These are phyloP conservation scores for Forbesichthys papilliferus DNA, from an alignment of 2,113 vertebrate genomes.

Conservation along the genomic window DNA sequence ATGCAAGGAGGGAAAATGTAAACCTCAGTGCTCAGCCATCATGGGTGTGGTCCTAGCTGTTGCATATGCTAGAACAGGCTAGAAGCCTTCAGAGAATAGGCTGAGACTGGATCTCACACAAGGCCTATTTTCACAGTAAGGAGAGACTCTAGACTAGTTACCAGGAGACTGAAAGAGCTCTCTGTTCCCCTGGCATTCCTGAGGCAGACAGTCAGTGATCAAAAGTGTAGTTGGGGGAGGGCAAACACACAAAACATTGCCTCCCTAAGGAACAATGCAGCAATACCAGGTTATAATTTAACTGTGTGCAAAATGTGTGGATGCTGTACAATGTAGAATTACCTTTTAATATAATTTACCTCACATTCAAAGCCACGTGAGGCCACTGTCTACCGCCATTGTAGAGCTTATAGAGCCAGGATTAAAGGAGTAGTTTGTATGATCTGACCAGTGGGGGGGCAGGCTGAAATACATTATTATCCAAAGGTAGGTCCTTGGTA, in stretches of 20 bases:
- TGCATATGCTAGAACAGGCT: conserved; percentile 23
- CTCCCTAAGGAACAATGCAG: conserved; percentile 10
- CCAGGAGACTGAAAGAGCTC: conserved; percentile 79
- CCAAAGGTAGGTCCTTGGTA: too few relatives aligned
- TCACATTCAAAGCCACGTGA: too few relatives aligned
- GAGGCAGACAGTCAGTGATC: conserved; percentile 45
- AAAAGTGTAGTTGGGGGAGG: conserved; percentile 33
- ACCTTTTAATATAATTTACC: not conserved
- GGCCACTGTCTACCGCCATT: too few relatives aligned
- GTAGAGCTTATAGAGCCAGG: too few relatives aligned
- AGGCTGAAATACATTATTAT: too few relatives aligned
- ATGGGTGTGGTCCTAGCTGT: conserved; percentile 12
- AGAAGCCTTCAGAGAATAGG: conserved; percentile 63
- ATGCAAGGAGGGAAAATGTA: conserved; percentile 9
- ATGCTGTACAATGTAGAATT: not conserved
- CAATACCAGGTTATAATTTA: conserved; percentile 9
- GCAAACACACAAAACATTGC: conserved; percentile 34
- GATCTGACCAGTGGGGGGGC: too few relatives aligned
- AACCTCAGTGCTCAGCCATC: not conserved
- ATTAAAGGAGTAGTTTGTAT: too few relatives aligned
- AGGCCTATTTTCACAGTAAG: conserved; percentile 81
- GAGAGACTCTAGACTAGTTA: conserved; percentile 44
- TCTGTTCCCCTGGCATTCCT: conserved; percentile 82
- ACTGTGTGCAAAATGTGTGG: conserved; percentile 4
- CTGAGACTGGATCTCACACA: conserved; percentile 70